Evolutionary conservation across 2,888 invertebrate genomes (phyloP).

Genomic region (Zaprionus lineosus): DNA sequence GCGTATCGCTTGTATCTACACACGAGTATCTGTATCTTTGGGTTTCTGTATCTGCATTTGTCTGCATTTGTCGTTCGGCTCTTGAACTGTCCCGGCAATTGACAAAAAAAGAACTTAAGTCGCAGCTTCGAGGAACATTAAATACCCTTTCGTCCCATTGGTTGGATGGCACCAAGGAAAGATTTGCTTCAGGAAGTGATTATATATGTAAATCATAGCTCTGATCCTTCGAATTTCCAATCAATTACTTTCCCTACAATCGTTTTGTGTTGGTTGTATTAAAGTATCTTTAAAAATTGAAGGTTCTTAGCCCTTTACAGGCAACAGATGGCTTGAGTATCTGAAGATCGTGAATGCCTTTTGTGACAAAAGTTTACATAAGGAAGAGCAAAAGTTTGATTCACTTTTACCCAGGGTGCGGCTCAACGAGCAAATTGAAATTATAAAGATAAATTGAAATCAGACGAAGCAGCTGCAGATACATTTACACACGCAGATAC

Average conservation of each 20-base stretch:
- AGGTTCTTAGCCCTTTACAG: too few relatives aligned
- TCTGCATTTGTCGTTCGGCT: conserved; percentile 60
- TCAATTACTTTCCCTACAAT: too few relatives aligned
- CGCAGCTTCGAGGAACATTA: conserved; percentile 28
- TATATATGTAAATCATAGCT: too few relatives aligned
- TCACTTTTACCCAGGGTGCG: conserved; percentile 31
- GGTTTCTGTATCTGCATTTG: conserved; percentile 10
- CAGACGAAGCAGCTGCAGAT: conserved; percentile 51
- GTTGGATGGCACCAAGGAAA: too few relatives aligned
- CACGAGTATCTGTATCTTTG: conserved; percentile 18
- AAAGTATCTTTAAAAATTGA: too few relatives aligned
- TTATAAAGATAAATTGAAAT: conserved; percentile 70
- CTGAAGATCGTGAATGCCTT: too few relatives aligned
- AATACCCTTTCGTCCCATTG: too few relatives aligned
- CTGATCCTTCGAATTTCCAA: too few relatives aligned
- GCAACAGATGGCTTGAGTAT: too few relatives aligned
- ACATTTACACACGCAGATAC: too few relatives aligned
- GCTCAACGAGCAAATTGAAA: conserved; percentile 57
- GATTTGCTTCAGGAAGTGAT: too few relatives aligned
- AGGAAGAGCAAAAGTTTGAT: conserved; percentile 17
- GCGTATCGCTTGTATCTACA: conserved; percentile 33
- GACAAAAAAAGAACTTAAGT: conserved; percentile 34
- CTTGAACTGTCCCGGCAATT: conserved; percentile 61
- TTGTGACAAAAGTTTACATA: neutral
- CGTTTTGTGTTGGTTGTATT: too few relatives aligned